phyloP scores from a whole-genome alignment of 2,797 vertebrate genomes.

The Melanogrammus aeglefinus region DNA sequence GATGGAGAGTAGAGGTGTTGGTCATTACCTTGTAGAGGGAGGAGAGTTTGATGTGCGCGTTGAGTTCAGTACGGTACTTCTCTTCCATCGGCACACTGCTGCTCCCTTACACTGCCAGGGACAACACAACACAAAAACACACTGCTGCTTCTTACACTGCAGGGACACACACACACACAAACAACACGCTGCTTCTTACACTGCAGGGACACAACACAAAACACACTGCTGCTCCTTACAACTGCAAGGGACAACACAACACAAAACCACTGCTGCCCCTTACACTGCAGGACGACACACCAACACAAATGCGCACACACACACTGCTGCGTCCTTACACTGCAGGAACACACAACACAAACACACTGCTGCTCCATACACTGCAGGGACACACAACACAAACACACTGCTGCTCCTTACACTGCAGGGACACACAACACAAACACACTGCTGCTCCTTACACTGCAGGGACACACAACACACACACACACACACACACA shows the following conservation, averaged over 20 bases:
- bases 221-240: conserved; percentile 54
- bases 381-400: not conserved
- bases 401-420: too few species aligned
- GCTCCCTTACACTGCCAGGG: conserved; percentile 86
- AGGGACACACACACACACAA: not conserved
- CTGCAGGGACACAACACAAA: too few species aligned
- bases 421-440: too few species aligned
- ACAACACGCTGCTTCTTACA: not conserved
- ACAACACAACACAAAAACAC: conserved; percentile 3
- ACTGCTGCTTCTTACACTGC: not conserved
- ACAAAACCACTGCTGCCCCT: conserved; percentile 68
- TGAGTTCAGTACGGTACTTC: conserved; percentile 92
- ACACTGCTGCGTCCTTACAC: not conserved
- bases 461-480: too few species aligned
- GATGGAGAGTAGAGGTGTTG: not conserved
- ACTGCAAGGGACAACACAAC: not conserved
- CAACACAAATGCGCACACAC: too few species aligned
- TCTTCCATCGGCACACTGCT: conserved; percentile 87
- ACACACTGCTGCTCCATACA: too few species aligned
- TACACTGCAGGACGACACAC: not conserved
- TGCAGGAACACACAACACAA: conserved; percentile 27
- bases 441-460: too few species aligned
- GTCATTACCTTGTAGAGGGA: conserved; percentile 89
- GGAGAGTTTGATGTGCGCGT: conserved; percentile 88
- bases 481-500: too few species aligned